Base-by-base conservation (phyloP, 2,888 invertebrate species). In the Meiosimyza decipiens region DNA sequence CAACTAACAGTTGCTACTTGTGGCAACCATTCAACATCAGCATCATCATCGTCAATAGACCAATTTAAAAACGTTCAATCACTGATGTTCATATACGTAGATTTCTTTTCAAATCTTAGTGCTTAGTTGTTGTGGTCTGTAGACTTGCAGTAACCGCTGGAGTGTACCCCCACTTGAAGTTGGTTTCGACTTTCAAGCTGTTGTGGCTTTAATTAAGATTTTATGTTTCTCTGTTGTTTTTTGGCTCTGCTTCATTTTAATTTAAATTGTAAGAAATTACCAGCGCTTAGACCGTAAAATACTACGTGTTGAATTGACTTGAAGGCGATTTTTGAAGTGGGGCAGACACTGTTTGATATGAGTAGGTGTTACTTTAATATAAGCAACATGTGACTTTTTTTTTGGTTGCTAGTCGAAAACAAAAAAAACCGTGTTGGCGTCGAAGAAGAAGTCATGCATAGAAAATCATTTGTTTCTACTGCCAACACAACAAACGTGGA, bases 31-130 rank as follows among this genome's bases (percentile, higher is more conserved):
- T 28, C 22, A 60, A 11, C 59, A 28, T 22, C 28, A 15, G 15
- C 59, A 60, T n/a, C 16, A 18, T 33, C 47, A 52, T 62, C 69
- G 62, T 60, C 68, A 67, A 67, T 67, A 40, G 67, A 57, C 57
- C 67, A 68, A 68, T 68, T 68, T 68, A 68, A 68, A 68, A 68
- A 50, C 52, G 52, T 69, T 62, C 69, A 51, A 60, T 69, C 69
- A 69, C 52, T n/a, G 51, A 16, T 16, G 16, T 4, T 18, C 49
- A 57, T 16, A 40, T 54, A 28, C 33, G 3, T 49, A 13, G 7
- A 12, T n/a, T 49, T 4, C 22, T 22, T 28, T 28, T 28, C 28
- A 28, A 28, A 28, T 59, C 15, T 59, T 15, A 15, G 52, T 66
- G n/a, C 33, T 66, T 22, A 22, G n/a, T 52, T 40, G 22, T 54